Evolutionary conservation across 1,140 invertebrate species (phyloP), one percentile per base, ranked within the genome.

Genomic region (Apis cerana): DNA sequence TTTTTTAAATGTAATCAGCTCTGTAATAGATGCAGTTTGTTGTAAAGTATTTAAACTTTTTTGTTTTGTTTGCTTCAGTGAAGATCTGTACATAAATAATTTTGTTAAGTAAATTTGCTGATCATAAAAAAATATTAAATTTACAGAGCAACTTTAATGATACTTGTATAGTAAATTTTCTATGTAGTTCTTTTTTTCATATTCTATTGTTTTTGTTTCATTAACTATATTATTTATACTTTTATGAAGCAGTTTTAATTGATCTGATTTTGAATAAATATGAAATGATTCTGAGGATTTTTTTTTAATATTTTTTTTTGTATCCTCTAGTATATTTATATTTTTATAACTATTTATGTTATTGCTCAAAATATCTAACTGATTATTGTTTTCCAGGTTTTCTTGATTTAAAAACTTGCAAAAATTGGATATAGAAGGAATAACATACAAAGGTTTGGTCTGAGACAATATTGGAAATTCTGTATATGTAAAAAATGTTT

Each of bases 1-100:
- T 83, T 89, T 91, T 78, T 89, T 91, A 52, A 90, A 89, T 59
- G 81, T 78, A 21, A 82, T 75, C 33, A 90, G 67, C 72, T 91
- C 85, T 33, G 84, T 85, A 80, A 78, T 52, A 64, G 75, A 78
- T 62, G 75, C 52, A 43, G 85, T 75, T 67, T 84, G 75, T 65
- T 85, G 80, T 56, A 76, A 64, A 23, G 64, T 52, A 69, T 88
- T 89, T 15, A 48, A 19, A 52, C 23, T 82, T 67, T 83, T 87
- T 48, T 56, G 64, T 52, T 85, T 83, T 62, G 43, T 80, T 59
- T 80, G 62, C 23, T 72, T 72, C 15, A 5, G 19, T 56, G 70
- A 13, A 27, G 54, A 82, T 68, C 80, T 82, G 71, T 19, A 54
- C 15, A 52, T 33, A 81, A 81, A 81, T 33, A 69, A 68, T 76